Evolutionary conservation across 2,888 invertebrate genomes (phyloP).

Genomic region (Leucoptera coffeella): DNA sequence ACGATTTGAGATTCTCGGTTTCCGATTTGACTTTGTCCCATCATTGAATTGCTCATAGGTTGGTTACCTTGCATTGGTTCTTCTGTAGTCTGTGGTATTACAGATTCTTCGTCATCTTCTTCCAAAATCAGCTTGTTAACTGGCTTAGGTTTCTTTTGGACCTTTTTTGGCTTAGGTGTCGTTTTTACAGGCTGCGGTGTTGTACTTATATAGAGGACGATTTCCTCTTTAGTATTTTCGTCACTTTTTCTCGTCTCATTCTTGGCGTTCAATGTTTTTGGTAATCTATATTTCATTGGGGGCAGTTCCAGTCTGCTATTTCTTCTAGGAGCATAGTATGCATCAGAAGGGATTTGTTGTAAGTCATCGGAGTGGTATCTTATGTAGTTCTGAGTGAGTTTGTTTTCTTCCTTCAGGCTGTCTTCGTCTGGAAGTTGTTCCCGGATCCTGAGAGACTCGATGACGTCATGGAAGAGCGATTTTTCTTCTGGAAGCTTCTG

Average conservation of each 20-base stretch:
- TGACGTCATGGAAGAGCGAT: constrained; percentile 35
- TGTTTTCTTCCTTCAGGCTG: constrained; percentile 26
- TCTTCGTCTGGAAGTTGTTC: constrained; percentile 25
- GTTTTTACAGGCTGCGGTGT: constrained; percentile 14
- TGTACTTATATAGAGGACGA: constrained; percentile 23
- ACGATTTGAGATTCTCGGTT: constrained; percentile 40
- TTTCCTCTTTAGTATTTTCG: constrained; percentile 17
- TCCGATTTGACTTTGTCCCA: constrained; percentile 41
- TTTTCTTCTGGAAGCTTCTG: constrained; percentile 14
- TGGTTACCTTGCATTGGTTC: constrained; percentile 9
- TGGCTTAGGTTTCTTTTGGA: constrained; percentile 11
- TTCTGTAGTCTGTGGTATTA: constrained; percentile 3
- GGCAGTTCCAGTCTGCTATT: constrained; percentile 42
- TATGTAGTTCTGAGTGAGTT: constrained; percentile 21
- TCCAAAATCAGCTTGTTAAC: constrained; percentile 11
- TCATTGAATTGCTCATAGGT: constrained; percentile 27
- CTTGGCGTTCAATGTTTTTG: constrained; percentile 18
- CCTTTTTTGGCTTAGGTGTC: constrained; percentile 20
- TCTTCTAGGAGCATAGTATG: constrained; percentile 29
- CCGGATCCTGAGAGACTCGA: constrained; percentile 29
- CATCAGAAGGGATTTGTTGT: constrained; percentile 20
- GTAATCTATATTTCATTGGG: constrained; percentile 26
- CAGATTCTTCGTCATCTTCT: constrained; percentile 10
- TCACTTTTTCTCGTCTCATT: constrained; percentile 11
- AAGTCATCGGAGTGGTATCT: constrained; percentile 23